Evolutionary conservation across 2,113 vertebrate genomes (phyloP).

Genomic region (Rhinopomastus cyanomelas): DNA sequence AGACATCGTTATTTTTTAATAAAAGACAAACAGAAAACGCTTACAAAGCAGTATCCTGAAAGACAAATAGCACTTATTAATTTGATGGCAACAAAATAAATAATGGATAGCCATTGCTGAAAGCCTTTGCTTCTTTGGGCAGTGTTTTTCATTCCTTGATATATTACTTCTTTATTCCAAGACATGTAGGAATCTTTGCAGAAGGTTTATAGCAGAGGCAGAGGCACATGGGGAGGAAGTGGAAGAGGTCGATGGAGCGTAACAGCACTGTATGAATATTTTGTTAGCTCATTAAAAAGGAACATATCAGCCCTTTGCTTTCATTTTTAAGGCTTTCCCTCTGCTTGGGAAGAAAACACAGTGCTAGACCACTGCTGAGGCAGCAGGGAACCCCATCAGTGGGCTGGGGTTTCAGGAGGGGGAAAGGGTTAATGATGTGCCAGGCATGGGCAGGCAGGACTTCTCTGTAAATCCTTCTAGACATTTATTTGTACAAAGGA

Average conservation of each 20-base stretch:
- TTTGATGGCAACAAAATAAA: constrained; percentile 6
- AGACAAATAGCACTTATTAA: background rate
- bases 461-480: background rate
- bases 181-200: background rate
- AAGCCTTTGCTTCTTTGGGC: background rate
- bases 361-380: background rate
- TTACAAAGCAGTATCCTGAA: background rate
- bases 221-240: background rate
- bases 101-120: background rate
- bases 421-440: accelerated
- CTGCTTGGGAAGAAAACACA: background rate
- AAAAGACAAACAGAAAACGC: background rate
- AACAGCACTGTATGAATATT: background rate
- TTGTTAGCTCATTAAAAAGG: background rate
- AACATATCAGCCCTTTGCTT: background rate
- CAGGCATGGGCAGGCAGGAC: accelerated
- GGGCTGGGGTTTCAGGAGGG: background rate
- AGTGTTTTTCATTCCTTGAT: background rate
- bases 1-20: background rate
- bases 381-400: background rate
- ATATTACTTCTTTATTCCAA: constrained; percentile 1
- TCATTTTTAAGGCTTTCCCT: background rate
- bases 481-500: background rate
- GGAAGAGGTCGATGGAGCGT: background rate
- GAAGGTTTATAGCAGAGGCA: background rate